Percentiles rank a stretch among this genome's conserved stretches.
Conservation (phyloP, 2,113 vertebrate genomes). For the Gnathonemus longibarbis region DNA sequence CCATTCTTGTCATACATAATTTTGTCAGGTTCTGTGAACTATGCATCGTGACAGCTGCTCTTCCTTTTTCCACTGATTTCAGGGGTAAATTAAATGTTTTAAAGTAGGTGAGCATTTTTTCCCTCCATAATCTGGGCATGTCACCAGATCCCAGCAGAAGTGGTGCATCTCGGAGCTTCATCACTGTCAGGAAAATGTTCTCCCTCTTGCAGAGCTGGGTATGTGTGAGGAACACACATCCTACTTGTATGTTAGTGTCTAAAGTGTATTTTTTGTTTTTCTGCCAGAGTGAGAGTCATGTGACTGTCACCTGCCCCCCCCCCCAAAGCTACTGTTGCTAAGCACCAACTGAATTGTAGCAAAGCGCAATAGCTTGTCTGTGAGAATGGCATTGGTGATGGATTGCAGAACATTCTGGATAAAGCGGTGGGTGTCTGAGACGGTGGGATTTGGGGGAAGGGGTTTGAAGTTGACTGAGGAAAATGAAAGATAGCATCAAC, state of each 20-base stretch:
- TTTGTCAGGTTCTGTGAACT: neutral
- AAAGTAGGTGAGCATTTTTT: constrained; percentile 6
- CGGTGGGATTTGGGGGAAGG: neutral
- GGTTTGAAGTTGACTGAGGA: neutral
- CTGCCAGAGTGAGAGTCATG: neutral
- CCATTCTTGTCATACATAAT: neutral
- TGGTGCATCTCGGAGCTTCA: neutral
- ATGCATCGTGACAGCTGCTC: neutral
- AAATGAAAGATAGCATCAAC: neutral
- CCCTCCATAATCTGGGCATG: neutral
- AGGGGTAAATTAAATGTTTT: neutral
- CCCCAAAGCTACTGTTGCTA: neutral
- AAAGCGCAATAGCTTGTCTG: neutral
- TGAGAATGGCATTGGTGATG: constrained; percentile 12
- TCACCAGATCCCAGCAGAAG: neutral
- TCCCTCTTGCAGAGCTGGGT: neutral
- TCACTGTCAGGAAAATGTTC: neutral
- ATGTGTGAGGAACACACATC: neutral
- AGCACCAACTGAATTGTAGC: neutral
- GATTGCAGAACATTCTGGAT: constrained; percentile 11
- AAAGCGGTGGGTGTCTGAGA: neutral
- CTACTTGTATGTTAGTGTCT: neutral
- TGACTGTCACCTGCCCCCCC: neutral
- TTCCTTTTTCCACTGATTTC: neutral
- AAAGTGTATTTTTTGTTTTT: neutral